Evolutionary conservation across 1,140 invertebrate species (phyloP).

Genomic region (Arctopsyche grandis): DNA sequence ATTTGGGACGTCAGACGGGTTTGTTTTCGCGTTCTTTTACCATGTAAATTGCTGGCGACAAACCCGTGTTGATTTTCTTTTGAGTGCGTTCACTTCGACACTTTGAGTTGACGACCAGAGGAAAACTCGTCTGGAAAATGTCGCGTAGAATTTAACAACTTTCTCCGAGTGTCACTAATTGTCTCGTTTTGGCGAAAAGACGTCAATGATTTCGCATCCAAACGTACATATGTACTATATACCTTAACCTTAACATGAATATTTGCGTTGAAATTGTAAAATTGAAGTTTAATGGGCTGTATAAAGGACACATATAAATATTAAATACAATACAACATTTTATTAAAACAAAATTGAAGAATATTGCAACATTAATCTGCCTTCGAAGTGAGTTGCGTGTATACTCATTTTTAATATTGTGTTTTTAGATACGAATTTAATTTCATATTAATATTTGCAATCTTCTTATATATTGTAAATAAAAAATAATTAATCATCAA

Average conservation of each 20-base stretch:
- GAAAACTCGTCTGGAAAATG: slow-evolving; percentile 11
- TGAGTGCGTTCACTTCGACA: neutral
- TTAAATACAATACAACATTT: neutral
- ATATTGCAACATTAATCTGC: neutral
- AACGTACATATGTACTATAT: no score
- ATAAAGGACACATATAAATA: neutral
- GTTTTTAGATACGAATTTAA: no score
- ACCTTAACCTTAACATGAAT: neutral
- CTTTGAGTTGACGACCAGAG: slow-evolving; percentile 5
- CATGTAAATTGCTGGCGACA: neutral
- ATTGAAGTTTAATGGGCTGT: slow-evolving; percentile 10
- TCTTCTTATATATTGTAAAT: no score
- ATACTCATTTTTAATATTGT: no score
- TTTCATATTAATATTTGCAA: no score
- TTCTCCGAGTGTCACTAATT: slow-evolving; percentile 31
- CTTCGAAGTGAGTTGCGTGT: no score
- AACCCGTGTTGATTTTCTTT: slow-evolving; percentile 14
- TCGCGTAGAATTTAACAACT: slow-evolving; percentile 17
- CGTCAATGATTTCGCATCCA: no score
- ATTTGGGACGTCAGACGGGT: no score
- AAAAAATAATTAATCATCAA: no score
- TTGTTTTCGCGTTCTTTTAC: neutral
- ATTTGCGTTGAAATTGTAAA: neutral
- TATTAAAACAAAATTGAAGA: neutral
- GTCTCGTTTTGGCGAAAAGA: neutral